These are phyloP conservation scores for Stichopus horrens DNA, from an alignment of 53 echinoderm and acorn worm species.

Conservation along the genomic window DNA sequence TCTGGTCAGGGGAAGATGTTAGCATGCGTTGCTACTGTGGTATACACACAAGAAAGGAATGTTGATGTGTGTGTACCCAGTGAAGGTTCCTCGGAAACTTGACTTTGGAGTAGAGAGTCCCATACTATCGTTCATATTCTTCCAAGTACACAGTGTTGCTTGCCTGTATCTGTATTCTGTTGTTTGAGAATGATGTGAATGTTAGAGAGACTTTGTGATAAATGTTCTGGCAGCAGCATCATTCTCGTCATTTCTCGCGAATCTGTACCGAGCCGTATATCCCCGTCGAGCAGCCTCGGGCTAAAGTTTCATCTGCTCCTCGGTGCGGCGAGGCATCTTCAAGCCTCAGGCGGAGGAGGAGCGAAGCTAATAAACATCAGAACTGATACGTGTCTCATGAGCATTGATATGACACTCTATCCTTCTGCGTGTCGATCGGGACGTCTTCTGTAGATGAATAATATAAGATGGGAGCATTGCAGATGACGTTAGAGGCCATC, in stretches of 20 bases:
- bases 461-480: background rate
- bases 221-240: background rate
- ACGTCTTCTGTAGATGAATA: background rate
- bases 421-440: background rate
- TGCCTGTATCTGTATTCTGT: too few relatives aligned
- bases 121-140: background rate
- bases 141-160: too few relatives aligned
- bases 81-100: background rate
- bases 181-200: background rate
- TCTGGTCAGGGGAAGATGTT: background rate
- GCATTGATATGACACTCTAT: conserved; percentile 6
- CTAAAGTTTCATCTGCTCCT: background rate
- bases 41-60: background rate
- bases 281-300: background rate
- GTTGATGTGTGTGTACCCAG: background rate
- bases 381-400: background rate
- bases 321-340: background rate
- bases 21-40: background rate
- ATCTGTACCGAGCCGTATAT: too few relatives aligned
- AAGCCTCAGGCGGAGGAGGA: background rate
- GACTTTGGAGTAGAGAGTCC: background rate
- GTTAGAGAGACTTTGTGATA: background rate
- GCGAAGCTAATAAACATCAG: background rate
- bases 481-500: conserved; percentile 2
- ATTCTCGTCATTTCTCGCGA: background rate